Base-by-base conservation (phyloP, 92 coral and sea anemone species). In the Anthopleura xanthogrammica region DNA sequence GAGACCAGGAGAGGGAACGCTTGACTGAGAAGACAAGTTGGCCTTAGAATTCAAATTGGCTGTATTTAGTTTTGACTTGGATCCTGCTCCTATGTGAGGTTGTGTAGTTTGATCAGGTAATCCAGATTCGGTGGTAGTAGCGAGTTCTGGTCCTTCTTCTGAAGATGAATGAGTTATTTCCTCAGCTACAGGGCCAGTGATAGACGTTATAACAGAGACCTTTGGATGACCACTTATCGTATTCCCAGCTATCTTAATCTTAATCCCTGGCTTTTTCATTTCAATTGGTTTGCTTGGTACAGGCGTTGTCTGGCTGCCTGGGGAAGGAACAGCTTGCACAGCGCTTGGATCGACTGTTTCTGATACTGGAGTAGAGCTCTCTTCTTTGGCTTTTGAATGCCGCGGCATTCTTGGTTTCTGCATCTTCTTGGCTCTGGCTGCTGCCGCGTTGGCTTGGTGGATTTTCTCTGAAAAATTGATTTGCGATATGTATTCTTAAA, bases 381-480 rank as follows among this genome's bases (percentile, higher is more conserved):
- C 88, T 57, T 85, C 81, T 23, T 76, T 77, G 23, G 65, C 48
- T 72, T 85, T 85, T 82, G 91, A 91, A 22, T 94, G 98, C 54
- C 98, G 88, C 16, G 98, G 84, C 36, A 91, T 89, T 81, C 94
- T 86, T 10, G 98, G 99, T 78, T 94, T 96, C 82, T 95, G 98
- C 72, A 92, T 80, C 88, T 95, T 96, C 83, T 96, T 96, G 0
- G 99, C 99, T 82, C 98, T 94, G 40, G 99, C 99, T 7, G 99
- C 99, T 7, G 99, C 99, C 0, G 99, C 99, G 85, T 92, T 96
- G 41, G 98, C 99, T 80, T 96, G 98, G 78, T 96, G 99, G 79
- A 96, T 95, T 90, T 94, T 96, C 82, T 96, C 98, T 95, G 71
- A 9, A 72, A 57, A 80, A 48, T 46, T 46, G 50, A 29, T 29